phyloP scores from a whole-genome alignment of 2,888 invertebrate genomes.

The Agriotes lineatus region DNA sequence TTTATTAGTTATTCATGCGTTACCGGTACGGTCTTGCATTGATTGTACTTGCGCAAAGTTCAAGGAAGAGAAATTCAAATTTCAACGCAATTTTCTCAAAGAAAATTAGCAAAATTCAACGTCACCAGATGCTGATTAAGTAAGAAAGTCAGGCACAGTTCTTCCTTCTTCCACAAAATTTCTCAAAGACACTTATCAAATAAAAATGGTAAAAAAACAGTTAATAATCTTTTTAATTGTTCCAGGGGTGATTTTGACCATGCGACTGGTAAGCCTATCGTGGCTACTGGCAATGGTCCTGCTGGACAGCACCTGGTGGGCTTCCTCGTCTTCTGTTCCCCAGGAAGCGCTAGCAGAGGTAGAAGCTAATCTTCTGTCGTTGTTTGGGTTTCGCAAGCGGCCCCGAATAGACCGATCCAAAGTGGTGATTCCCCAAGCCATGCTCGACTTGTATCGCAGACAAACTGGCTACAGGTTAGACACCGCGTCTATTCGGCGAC shows the following conservation, averaged over 20 bases:
- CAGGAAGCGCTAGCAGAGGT: constrained; percentile 62
- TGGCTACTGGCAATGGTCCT: constrained; percentile 58
- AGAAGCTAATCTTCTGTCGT: constrained; percentile 72
- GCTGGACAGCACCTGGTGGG: constrained; percentile 48
- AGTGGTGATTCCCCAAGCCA: constrained; percentile 80
- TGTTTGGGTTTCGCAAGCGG: constrained; percentile 72
- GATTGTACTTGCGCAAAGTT: constrained; percentile 23
- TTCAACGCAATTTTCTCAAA: neutral
- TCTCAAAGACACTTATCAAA: too few relatives aligned
- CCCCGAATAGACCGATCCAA: constrained; percentile 68
- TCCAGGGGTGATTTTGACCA: constrained; percentile 63
- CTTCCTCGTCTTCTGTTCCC: constrained; percentile 55
- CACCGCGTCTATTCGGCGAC: constrained; percentile 75
- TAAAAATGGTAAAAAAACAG: too few relatives aligned
- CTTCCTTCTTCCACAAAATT: too few relatives aligned
- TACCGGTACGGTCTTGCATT: constrained; percentile 16
- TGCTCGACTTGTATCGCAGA: constrained; percentile 82
- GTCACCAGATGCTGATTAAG: too few relatives aligned
- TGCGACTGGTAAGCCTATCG: constrained; percentile 61
- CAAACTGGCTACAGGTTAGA: constrained; percentile 75
- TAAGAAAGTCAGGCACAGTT: too few relatives aligned
- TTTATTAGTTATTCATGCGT: constrained; percentile 23
- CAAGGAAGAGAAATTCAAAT: constrained; percentile 29
- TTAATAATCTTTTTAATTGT: constrained; percentile 46
- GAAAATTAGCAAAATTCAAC: too few relatives aligned